Base-by-base conservation (phyloP, 2,797 vertebrate species). In the Masticophis lateralis region DNA sequence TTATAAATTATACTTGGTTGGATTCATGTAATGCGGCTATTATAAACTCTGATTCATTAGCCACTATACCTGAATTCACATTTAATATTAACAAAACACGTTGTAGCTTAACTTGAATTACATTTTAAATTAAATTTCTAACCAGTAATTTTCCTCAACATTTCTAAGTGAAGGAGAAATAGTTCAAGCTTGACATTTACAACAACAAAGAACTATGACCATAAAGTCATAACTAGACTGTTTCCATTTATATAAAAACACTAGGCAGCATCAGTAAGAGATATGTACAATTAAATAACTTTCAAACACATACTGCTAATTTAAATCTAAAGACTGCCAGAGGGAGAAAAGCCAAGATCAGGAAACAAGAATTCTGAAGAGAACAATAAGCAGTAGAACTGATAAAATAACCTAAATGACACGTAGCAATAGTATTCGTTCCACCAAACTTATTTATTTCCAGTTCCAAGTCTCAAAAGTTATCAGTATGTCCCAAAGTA, bases 401-500 rank as follows among this genome's bases (percentile, higher is more conserved):
- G 18, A 18, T 53, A 69, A 86, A 14, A 25, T 57, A 37, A 43
- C 51, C 37, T 92, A 92, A 92, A 86, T 51, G 9, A 93, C 60
- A 59, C 69, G 69, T 61, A 63, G 28, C 53, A 89, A 69, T 18
- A 55, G 55, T 87, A 89, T 89, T 88, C 88, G 53, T 94, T 94
- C 60, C 86, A 91, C 27, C 92, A 91, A 59, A 61, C 56, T 57
- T 88, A 66, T 91, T 89, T 89, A 94, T 92, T 94, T 92, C 74
- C 37, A 91, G 22, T 89, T 91, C 74, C 74, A 92, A 83, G 56
- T 83, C 57, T 91, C 89, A 92, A 8, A 66, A 43, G 14, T 18
- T 91, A 37, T 55, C 14, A 92, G 63, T 86, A 91, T 0, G 18
- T 32, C 4, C 53, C 66, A 94, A 91, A 25, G 66, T 27, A 43